Evolutionary conservation across 2,888 invertebrate genomes (phyloP), one percentile per base, ranked within the genome.

Genomic region (Himalopsyche japonica): DNA sequence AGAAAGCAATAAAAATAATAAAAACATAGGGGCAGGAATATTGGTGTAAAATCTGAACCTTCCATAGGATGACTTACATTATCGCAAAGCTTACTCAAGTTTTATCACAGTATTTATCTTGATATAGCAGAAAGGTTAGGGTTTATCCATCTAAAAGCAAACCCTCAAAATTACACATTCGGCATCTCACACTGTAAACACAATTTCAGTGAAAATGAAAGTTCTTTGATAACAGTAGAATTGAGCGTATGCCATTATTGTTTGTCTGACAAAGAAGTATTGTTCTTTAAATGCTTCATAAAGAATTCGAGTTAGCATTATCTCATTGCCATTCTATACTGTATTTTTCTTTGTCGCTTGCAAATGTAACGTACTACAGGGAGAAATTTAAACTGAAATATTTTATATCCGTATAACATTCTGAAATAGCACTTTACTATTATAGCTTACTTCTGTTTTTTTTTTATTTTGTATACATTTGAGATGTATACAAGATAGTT

Each of bases 101-200:
- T 70, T 57, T 70, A 70, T 70, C 70, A 70, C 70, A 70, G 70
- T 70, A 70, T 70, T 70, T 70, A 70, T 70, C 70, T 70, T 30
- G 70, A 70, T 70, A 3, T 70, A 70, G 70, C 70, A 30, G 70
- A 30, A 70, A 27, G 70, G 70, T 70, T 70, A 27, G 27, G 70
- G 70, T 70, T 70, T 70, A 70, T 70, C 70, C 70, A 70, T 70
- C 70, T 70, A 70, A 70, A 70, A 70, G 70, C 70, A 70, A 70
- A 70, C 70, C 70, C 70, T 70, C 70, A 70, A 30, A 70, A 70
- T 70, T 70, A 70, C 30, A 70, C 70, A 70, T 70, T 30, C 27
- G 20, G 27, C 24, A 70, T 70, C 70, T 70, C 20, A 27, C 15
- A 10, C 15, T 70, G 70, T 70, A 70, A 70, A 70, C 70, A 70